A percentile compares a stretch with the other conserved stretches of the same genome.
These are phyloP conservation scores for Rhagonycha fulva DNA, from an alignment of 2,888 invertebrate genomes.

Conservation along the genomic window DNA sequence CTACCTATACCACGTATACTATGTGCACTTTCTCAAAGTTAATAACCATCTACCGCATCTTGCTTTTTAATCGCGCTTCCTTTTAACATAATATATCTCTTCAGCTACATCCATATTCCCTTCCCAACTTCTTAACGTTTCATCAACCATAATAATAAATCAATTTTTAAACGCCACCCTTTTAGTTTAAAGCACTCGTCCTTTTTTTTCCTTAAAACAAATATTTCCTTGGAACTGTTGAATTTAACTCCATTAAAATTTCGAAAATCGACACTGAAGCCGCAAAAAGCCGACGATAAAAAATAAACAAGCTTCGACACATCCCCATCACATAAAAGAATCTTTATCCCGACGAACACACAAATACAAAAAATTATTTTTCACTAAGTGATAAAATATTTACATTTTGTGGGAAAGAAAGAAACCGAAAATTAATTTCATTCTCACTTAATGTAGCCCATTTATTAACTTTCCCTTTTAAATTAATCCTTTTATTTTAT, in stretches of 20 bases:
- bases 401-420: neutral
- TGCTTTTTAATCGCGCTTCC: neutral
- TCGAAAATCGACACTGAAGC: neutral
- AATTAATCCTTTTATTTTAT: neutral
- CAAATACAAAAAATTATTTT: neutral
- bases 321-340: neutral
- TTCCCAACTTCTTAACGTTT: neutral
- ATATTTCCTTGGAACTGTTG: neutral
- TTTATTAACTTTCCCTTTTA: slow-evolving; percentile 2
- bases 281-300: neutral
- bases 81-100: neutral
- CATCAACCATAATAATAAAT: neutral
- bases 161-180: neutral
- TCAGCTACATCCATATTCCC: neutral
- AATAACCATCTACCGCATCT: neutral
- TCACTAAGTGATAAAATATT: neutral
- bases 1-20: neutral
- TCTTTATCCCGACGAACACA: neutral
- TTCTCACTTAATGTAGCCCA: neutral
- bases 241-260: neutral
- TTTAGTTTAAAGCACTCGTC: neutral
- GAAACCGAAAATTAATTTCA: neutral
- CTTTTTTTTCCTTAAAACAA: neutral
- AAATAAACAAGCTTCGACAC: neutral
- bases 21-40: neutral